Conservation (phyloP, 2,113 vertebrate species). For the Gallinago paraguaiae region DNA sequence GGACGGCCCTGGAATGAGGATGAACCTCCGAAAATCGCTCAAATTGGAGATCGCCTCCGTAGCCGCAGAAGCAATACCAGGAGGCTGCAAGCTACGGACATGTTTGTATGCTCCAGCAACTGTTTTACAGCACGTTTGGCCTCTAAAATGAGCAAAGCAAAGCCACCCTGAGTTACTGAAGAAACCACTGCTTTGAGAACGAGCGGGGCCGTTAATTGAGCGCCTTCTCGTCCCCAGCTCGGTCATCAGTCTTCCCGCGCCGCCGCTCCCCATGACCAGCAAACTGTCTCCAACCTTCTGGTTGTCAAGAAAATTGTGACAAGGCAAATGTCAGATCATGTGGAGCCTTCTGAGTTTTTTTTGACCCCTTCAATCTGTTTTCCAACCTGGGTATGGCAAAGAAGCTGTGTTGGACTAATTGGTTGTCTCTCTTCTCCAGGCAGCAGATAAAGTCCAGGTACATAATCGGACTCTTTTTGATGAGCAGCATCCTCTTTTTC, state of each 20-base stretch:
- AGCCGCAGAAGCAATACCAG: neutral
- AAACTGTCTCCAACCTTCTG: slow-evolving; percentile 49
- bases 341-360: slow-evolving; percentile 38
- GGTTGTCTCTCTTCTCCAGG: slow-evolving; percentile 50
- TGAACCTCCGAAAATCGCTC: rapidly evolving
- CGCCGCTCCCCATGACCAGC: neutral
- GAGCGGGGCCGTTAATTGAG: neutral
- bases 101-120: neutral
- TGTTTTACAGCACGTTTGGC: neutral
- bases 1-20: neutral
- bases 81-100: neutral
- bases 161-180: neutral
- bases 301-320: slow-evolving; percentile 53
- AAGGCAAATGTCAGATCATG: slow-evolving; percentile 60
- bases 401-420: slow-evolving; percentile 57
- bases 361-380: slow-evolving; percentile 68
- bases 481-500: neutral
- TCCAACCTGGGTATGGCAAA: slow-evolving; percentile 14
- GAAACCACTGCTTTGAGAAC: neutral
- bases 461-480: neutral
- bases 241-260: neutral
- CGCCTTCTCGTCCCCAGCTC: neutral
- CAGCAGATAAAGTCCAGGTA: slow-evolving; percentile 1
- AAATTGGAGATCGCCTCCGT: neutral
- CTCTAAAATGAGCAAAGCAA: neutral